Percentiles rank a stretch among this genome's conserved stretches.
Evolutionary conservation across 2,797 vertebrate genomes (phyloP).

Genomic region (Morus bassanus): DNA sequence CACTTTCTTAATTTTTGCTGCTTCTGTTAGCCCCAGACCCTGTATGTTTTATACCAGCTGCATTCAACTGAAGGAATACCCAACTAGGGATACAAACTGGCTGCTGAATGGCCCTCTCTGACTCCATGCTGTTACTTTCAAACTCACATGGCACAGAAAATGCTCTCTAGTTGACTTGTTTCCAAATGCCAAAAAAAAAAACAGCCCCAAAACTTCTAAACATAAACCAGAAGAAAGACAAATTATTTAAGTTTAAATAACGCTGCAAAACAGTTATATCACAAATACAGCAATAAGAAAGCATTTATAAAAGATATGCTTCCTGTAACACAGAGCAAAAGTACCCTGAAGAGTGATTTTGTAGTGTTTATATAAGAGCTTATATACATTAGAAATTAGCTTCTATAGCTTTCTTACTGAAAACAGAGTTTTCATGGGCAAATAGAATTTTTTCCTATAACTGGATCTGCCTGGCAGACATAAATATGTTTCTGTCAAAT

Average conservation of each 20-base stretch:
- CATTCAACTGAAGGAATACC: background rate
- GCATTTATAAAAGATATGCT: background rate
- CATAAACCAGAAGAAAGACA: background rate
- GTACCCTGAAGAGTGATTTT: background rate
- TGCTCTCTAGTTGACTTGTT: background rate
- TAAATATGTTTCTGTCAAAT: background rate
- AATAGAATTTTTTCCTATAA: background rate
- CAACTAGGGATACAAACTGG: conserved; percentile 25
- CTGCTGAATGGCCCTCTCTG: background rate
- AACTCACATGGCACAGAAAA: conserved; percentile 12
- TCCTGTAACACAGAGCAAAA: background rate
- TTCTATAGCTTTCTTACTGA: background rate
- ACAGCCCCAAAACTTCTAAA: background rate
- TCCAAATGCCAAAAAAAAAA: background rate
- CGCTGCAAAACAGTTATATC: background rate
- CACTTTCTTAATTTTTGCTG: background rate
- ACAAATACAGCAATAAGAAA: background rate
- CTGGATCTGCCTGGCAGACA: background rate
- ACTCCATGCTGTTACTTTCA: conserved; percentile 8
- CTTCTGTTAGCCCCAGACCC: background rate
- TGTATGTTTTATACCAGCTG: background rate
- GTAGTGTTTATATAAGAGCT: background rate
- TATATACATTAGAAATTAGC: background rate
- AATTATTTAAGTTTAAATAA: background rate
- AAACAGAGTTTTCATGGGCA: background rate